phyloP scores from a whole-genome alignment of 53 echinoderm and acorn worm genomes.

The Echinarachnius parma region DNA sequence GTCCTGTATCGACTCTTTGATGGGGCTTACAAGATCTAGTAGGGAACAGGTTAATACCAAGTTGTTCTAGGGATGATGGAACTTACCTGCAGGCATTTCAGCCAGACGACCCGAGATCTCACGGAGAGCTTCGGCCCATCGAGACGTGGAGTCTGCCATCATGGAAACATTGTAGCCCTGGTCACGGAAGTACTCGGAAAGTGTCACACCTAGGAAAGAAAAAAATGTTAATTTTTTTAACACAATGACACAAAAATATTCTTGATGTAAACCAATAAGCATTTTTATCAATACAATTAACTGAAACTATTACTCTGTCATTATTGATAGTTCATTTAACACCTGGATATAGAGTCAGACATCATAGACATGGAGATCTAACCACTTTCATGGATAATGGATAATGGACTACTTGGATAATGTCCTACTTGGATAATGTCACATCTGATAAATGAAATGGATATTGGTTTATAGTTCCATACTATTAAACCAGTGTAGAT shows the following conservation, averaged over 20 bases:
- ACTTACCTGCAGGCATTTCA: conserved; percentile 98
- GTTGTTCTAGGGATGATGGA: too few species aligned
- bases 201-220: conserved; percentile 68
- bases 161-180: conserved; percentile 99
- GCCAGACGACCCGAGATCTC: conserved; percentile 98
- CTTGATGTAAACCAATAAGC: neutral
- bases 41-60: too few species aligned
- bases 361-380: too few species aligned
- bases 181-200: conserved; percentile 98
- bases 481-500: conserved; percentile 98
- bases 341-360: too few species aligned
- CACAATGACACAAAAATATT: neutral
- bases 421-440: too few species aligned
- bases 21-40: too few species aligned
- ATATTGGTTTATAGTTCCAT: too few species aligned
- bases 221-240: neutral
- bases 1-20: too few species aligned
- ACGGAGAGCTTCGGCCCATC: conserved; percentile 96
- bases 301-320: too few species aligned
- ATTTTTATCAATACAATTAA: neutral
- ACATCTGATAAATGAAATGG: too few species aligned
- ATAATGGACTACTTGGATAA: too few species aligned
- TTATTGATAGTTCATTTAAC: neutral
- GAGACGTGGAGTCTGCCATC: conserved; percentile 99
- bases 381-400: too few species aligned